Conservation (phyloP, 2,113 vertebrate genomes). For the Pycnonotus jocosus region DNA sequence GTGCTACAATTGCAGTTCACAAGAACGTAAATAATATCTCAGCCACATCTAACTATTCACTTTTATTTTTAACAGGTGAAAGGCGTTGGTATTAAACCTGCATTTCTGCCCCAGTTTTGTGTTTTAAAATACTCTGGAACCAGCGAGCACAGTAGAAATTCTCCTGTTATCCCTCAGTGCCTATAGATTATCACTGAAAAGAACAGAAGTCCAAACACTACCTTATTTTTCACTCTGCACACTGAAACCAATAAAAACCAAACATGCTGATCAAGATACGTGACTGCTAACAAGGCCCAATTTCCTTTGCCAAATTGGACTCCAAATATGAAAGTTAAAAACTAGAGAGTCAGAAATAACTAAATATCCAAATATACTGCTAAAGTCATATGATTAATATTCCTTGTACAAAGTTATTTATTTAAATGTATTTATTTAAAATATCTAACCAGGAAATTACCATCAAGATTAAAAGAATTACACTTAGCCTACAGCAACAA, state of each 20-base stretch:
- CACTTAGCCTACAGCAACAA: constrained; percentile 7
- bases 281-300: background rate
- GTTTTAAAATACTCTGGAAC: background rate
- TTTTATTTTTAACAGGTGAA: background rate
- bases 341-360: background rate
- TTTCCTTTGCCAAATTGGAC: background rate
- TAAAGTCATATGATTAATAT: background rate
- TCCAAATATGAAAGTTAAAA: background rate
- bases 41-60: background rate
- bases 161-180: background rate
- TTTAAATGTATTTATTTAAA: constrained; percentile 50
- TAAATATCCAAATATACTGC: background rate
- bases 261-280: background rate
- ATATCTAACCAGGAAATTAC: constrained; percentile 41
- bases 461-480: constrained; percentile 34
- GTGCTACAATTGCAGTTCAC: background rate
- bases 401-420: background rate
- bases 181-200: background rate
- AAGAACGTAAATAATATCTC: background rate
- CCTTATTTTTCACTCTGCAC: background rate
- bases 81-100: background rate
- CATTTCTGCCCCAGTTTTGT: background rate
- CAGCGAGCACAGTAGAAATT: background rate
- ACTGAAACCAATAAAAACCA: background rate
- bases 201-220: background rate